These are phyloP conservation scores for Mesorhabditis sp. DNA, from an alignment of 2,888 invertebrate species.

Conservation along the genomic window DNA sequence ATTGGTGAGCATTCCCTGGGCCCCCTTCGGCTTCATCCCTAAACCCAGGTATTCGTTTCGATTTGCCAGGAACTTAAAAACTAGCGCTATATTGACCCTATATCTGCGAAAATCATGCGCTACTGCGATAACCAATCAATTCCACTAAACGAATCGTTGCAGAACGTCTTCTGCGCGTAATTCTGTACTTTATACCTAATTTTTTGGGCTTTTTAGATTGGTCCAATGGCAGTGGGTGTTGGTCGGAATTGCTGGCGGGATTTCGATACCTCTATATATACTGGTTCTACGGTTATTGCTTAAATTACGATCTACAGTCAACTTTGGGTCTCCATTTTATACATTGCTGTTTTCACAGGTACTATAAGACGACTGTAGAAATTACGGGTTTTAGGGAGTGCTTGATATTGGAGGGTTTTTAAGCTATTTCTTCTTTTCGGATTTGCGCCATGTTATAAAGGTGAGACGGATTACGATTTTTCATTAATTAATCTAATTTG, in stretches of 20 bases:
- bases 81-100: no score
- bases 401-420: background rate
- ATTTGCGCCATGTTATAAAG: background rate
- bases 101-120: background rate
- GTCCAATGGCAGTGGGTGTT: background rate
- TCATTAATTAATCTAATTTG: no score
- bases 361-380: background rate
- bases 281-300: background rate
- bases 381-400: background rate
- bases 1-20: no score
- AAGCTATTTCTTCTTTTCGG: background rate
- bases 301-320: background rate
- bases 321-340: background rate
- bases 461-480: background rate
- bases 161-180: background rate
- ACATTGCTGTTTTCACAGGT: conserved; percentile 1
- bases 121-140: background rate
- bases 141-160: background rate
- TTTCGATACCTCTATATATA: background rate
- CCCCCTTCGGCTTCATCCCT: no score
- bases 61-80: no score
- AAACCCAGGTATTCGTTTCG: no score
- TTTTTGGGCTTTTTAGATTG: background rate
- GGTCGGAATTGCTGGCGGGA: background rate
- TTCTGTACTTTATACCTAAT: background rate